phyloP scores from a whole-genome alignment of 2,888 invertebrate species.

The Ectemnius lituratus region DNA sequence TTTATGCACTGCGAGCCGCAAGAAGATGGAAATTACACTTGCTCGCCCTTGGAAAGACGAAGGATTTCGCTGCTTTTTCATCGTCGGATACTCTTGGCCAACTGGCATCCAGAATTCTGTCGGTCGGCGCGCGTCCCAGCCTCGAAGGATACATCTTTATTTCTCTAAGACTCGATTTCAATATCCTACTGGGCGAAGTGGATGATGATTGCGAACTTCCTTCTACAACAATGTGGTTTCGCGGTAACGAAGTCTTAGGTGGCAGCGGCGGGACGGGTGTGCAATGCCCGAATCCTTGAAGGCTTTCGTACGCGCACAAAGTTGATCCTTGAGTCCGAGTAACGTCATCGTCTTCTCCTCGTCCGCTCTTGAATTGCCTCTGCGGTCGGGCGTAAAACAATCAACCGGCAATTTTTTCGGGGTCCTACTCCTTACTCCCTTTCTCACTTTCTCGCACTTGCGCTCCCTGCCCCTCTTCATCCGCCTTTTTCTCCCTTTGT shows the following conservation, averaged over 20 bases:
- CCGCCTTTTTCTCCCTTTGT: conserved; percentile 19
- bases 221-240: not conserved
- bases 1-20: conserved; percentile 51
- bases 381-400: conserved; percentile 71
- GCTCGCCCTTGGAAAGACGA: conserved; percentile 51
- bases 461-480: conserved; percentile 34
- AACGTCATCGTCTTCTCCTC: conserved; percentile 44
- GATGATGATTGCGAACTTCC: too few species aligned
- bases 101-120: too few species aligned
- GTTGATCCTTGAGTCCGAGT: conserved; percentile 35
- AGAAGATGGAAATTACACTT: conserved; percentile 61
- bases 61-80: conserved; percentile 26
- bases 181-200: too few species aligned
- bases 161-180: too few species aligned
- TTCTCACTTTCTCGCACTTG: too few species aligned
- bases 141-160: too few species aligned
- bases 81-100: not conserved
- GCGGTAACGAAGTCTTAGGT: conserved; percentile 1
- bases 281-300: conserved; percentile 36
- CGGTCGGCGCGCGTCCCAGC: too few species aligned
- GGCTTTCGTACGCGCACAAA: conserved; percentile 17
- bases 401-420: conserved; percentile 63
- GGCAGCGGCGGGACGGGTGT: conserved; percentile 12
- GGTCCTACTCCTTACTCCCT: conserved; percentile 50
- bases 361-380: conserved; percentile 64